Base-by-base conservation (phyloP, 2,888 invertebrate genomes). In the Flexamia atlantica region DNA sequence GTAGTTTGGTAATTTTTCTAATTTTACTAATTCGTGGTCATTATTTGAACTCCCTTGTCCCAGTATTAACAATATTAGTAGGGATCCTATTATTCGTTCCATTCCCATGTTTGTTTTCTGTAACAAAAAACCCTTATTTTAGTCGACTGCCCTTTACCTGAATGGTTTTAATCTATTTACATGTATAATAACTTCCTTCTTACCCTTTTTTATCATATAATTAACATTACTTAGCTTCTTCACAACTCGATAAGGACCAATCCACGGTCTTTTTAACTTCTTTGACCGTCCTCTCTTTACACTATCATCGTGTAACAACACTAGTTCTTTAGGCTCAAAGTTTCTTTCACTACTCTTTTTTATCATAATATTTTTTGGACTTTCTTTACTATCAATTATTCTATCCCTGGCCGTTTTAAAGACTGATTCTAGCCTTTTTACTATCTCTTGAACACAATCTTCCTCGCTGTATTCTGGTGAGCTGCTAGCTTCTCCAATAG, bases 251-350 rank as follows among this genome's bases (percentile, higher is more conserved):
- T 80, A 80, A 12, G 80, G 80, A n/a, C 80, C 80, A 17, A 80
- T 80, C 80, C 80, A 80, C 0, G 80, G 80, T 30, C 80, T 53
- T 57, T 80, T 80, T 30, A 80, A n/a, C 32, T 80, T 80, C 40
- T 57, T 80, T 1, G 80, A 80, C 40, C 80, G 50, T 1, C 80
- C 80, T 30, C 80, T 28, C 57, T 80, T 80, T 53, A 80, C 80
- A 32, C 42, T 80, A 10, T 57, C n/a, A 57, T 80, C 57, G 30
- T 80, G 40, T 25, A 80, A 30, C 32, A 80, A 80, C n/a, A 80
- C 80, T n/a, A 32, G 12, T 32, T 80, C 80, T 1, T 42, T 42
- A 28, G 53, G 57, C 1, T 28, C 25, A 30, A 80, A 80, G 4
- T 1, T 57, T 20, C 42, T 80, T 4, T 25, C 20, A 42, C 7